These are phyloP conservation scores for Radopholus similis DNA, from an alignment of 1,140 invertebrate genomes.

Conservation along the genomic window DNA sequence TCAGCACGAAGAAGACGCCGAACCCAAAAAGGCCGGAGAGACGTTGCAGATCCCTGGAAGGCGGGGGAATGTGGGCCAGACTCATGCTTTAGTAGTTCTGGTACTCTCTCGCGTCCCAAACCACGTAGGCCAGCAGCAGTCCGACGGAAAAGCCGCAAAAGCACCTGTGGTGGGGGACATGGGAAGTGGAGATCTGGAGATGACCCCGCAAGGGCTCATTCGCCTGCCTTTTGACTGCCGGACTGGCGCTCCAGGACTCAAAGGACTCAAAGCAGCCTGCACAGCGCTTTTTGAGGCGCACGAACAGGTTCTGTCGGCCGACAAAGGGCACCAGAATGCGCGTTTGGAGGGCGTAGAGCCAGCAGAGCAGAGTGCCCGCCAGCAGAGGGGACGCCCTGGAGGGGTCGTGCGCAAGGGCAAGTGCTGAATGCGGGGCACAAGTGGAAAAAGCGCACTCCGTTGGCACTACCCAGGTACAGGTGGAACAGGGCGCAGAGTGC, in stretches of 20 bases:
- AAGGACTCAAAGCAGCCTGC: background rate
- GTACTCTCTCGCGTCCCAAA: background rate
- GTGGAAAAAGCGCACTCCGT: no score
- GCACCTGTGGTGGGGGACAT: no score
- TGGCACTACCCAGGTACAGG: no score
- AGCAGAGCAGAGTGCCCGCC: background rate
- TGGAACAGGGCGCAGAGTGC: no score
- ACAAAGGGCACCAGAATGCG: conserved; percentile 1
- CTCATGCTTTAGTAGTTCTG: background rate
- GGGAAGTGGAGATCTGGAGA: no score
- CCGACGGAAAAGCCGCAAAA: no score
- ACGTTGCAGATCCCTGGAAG: conserved; percentile 64
- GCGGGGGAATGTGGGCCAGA: no score
- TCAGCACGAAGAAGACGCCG: conserved; percentile 54
- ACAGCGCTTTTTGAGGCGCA: background rate
- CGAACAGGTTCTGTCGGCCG: background rate
- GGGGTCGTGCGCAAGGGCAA: conserved; percentile 5
- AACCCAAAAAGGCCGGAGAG: conserved; percentile 60
- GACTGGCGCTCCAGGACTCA: background rate
- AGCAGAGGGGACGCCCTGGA: background rate
- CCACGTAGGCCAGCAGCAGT: background rate
- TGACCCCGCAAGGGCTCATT: no score
- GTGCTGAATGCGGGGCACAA: no score
- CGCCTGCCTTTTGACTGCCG: background rate
- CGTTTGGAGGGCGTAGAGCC: conserved; percentile 10